Evolutionary conservation across 64 coral and sea anemone genomes (phyloP), one percentile per base, ranked within the genome.

Genomic region (Exaiptasia diaphana): DNA sequence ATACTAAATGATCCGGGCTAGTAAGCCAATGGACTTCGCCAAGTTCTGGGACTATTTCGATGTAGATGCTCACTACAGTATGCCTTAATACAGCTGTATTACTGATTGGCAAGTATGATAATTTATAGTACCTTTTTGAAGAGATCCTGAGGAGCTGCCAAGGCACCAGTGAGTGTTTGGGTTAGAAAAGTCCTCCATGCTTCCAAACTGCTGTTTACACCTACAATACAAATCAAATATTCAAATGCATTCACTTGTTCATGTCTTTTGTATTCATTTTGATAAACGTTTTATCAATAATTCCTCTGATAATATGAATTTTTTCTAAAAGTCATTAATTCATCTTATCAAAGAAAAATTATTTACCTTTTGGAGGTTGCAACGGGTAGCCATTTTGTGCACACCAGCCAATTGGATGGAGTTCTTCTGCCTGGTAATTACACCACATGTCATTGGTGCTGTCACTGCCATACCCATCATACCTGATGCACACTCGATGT

Each of bases 341-440:
- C 20, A 15, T 14, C 52, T 55, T 55, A 14, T 55, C 17, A 18
- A 55, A 14, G 52, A 5, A 2, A 55, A 21, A 18, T 34, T n/a
- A 35, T 28, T 27, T 82, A 99, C 95, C 95, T 85, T 88, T 88
- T 18, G 95, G 95, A 31, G 95, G 89, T 34, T 99, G 95, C 15
- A 99, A 63, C 17, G 95, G 95, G 26, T 93, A 99, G 14, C 89
- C 95, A 93, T 99, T 99, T 75, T 99, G 90, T 18, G 95, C 95
- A 93, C 95, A 99, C 95, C 95, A 99, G 18, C 95, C 95, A 75
- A 99, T 99, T 3, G 95, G 95, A 76, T 99, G 90, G 7, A 99
- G 90, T 26, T 99, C 95, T 20, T 99, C 95, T 2, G 95, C 95
- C 89, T 99, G 95, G 45, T 85, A 99, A 25, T 99, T 99, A 48